These are phyloP conservation scores for Agonopterix arenella DNA, from an alignment of 2,888 invertebrate species.

Conservation along the genomic window DNA sequence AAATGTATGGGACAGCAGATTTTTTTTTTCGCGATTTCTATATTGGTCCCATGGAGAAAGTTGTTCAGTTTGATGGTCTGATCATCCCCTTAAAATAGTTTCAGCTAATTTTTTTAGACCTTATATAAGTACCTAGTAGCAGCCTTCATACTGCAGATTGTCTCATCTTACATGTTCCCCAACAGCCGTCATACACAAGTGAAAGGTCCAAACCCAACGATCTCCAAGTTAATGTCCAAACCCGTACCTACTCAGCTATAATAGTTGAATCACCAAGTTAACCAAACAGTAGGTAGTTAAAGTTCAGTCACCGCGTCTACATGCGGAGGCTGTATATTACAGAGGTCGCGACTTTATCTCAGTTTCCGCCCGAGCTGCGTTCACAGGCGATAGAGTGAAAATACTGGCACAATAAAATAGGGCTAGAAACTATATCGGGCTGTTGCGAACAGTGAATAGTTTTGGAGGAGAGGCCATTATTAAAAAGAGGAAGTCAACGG, in stretches of 20 bases:
- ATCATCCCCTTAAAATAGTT: no score
- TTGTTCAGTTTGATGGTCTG: no score
- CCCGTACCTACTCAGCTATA: background rate
- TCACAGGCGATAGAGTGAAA: constrained; percentile 65
- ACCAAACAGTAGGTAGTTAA: background rate
- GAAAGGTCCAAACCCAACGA: background rate
- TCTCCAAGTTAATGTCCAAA: background rate
- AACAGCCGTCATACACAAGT: background rate
- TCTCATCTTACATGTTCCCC: background rate
- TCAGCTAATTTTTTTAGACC: no score
- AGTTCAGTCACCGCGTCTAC: constrained; percentile 5
- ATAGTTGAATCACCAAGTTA: background rate
- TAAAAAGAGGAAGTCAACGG: no score
- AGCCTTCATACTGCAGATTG: no score
- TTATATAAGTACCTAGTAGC: no score
- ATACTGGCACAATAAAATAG: constrained; percentile 71
- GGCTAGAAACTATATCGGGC: constrained; percentile 14
- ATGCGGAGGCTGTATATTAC: constrained; percentile 52
- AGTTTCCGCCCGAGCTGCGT: constrained; percentile 67
- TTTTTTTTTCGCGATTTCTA: no score
- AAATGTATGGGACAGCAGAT: no score
- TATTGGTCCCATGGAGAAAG: no score
- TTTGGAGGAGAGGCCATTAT: no score
- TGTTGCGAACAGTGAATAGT: no score
- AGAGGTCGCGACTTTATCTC: constrained; percentile 67